Evolutionary conservation across 2,113 vertebrate species (phyloP).

Genomic region (Clupea harengus): DNA sequence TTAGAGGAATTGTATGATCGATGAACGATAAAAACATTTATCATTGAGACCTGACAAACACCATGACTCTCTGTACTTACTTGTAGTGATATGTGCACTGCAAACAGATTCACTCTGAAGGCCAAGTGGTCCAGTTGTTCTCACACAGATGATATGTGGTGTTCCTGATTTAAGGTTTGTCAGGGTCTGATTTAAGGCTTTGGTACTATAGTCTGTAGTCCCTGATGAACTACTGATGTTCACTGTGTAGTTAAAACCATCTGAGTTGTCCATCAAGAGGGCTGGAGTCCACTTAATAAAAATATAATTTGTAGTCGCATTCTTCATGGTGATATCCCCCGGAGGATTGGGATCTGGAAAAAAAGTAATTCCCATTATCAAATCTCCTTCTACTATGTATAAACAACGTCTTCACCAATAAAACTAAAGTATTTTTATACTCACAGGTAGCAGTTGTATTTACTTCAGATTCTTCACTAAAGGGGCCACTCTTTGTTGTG

Average conservation of each 20-base stretch:
- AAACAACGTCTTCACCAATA: too few relatives aligned
- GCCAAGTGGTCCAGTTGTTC: conserved; percentile 45
- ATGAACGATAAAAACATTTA: too few relatives aligned
- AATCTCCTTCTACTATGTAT: too few relatives aligned
- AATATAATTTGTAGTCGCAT: conserved; percentile 47
- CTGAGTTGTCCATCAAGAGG: conserved; percentile 36
- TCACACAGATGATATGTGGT: conserved; percentile 56
- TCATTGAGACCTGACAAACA: too few relatives aligned
- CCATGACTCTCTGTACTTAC: conserved; percentile 57
- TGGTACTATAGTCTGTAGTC: rapidly evolving
- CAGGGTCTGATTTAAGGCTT: neutral
- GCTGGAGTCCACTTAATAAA: conserved; percentile 45
- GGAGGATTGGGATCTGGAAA: conserved; percentile 64
- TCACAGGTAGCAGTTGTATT: conserved; percentile 64
- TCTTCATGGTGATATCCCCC: conserved; percentile 32
- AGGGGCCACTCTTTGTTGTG: conserved; percentile 52
- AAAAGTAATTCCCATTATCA: too few relatives aligned
- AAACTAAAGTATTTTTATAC: conserved; percentile 37
- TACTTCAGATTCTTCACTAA: conserved; percentile 40
- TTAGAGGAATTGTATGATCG: too few relatives aligned
- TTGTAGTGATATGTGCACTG: conserved; percentile 42
- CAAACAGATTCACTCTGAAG: conserved; percentile 48
- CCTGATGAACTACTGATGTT: neutral
- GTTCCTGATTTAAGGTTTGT: conserved; percentile 57
- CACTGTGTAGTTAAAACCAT: conserved; percentile 49